Base-by-base conservation (phyloP, 2,797 vertebrate genomes). In the Eupleurogrammus muticus region DNA sequence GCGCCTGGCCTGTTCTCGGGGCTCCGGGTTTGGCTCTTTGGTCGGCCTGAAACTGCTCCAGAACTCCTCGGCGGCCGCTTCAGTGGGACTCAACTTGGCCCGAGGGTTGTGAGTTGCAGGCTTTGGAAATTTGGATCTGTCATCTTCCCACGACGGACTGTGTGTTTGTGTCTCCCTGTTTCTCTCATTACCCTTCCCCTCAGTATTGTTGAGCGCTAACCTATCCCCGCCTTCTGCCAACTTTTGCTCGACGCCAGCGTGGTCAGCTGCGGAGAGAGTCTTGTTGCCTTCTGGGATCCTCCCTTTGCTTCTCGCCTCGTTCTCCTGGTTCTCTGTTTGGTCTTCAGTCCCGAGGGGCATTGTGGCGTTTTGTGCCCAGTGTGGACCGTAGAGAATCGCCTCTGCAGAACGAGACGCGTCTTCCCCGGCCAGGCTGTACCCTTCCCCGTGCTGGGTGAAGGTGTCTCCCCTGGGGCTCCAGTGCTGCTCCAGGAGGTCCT, bases 401-500 rank as follows among this genome's bases (percentile, higher is more conserved):
- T 88, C 87, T 67, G 62, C 84, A 8, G 79, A 36, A 9, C 1
- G 85, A 44, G 86, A 62, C 0, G 64, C 1, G 10, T 87, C 85
- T 16, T 79, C 81, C 54, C 61, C 69, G 0, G 65, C 46, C n/a
- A 77, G 70, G 3, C 84, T 89, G 85, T 88, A 91, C 17, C 83
- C 83, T 61, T 89, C 90, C 46, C 48, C 73, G 0, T 79, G 56
- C 58, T 77, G 76, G 20, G 73, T 85, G 83, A 92, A 90, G 49
- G 83, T 87, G 84, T 92, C 87, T 77, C 88, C 91, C 83, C 90
- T 84, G 70, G 83, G 73, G 70, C 59, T 89, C 89, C 91, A 92
- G 60, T 88, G 89, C 64, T 91, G 90, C 59, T 90, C 83, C 76
- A 93, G 67, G n/a, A 93, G 83, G 40, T 94, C 90, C 72, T 92